phyloP scores from a whole-genome alignment of 2,797 vertebrate species.

The Petrocephalus schoutedeni region DNA sequence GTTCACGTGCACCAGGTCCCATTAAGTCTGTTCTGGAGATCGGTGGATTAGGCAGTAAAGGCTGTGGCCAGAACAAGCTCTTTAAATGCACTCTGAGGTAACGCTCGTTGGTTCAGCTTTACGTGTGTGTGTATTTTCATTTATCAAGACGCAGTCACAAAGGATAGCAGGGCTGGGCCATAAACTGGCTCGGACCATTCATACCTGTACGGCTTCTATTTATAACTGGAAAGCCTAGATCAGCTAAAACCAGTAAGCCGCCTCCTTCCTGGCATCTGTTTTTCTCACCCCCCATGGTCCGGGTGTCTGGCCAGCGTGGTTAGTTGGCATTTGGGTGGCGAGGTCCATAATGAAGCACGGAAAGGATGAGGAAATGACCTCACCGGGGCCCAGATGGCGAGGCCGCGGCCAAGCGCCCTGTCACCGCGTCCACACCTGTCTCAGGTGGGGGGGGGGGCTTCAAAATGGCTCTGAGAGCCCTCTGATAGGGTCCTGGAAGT shows the following conservation, averaged over 20 bases:
- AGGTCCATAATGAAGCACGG: not conserved
- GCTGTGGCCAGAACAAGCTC: not conserved
- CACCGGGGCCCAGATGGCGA: not conserved
- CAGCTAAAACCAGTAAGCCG: not conserved
- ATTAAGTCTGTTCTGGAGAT: not conserved
- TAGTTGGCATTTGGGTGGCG: not conserved
- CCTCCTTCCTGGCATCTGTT: constrained; percentile 5
- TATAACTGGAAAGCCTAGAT: not conserved
- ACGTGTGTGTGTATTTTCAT: too few relatives aligned
- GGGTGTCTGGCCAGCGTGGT: not conserved
- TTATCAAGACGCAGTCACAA: not conserved
- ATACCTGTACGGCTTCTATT: not conserved
- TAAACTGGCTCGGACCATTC: not conserved
- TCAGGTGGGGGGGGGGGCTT: not conserved
- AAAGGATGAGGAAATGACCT: not conserved
- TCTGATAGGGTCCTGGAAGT: not conserved
- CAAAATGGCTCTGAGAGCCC: not conserved
- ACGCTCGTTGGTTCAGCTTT: not conserved
- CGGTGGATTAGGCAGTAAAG: not conserved
- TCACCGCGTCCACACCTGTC: not conserved
- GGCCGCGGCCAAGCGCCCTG: not conserved
- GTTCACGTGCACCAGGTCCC: not conserved
- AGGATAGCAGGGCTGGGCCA: not conserved
- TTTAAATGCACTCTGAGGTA: not conserved
- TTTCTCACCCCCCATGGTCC: not conserved